Evolutionary conservation across 2,113 vertebrate species (phyloP), one percentile per base, ranked within the genome.

Genomic region (Trematomus loennbergii): DNA sequence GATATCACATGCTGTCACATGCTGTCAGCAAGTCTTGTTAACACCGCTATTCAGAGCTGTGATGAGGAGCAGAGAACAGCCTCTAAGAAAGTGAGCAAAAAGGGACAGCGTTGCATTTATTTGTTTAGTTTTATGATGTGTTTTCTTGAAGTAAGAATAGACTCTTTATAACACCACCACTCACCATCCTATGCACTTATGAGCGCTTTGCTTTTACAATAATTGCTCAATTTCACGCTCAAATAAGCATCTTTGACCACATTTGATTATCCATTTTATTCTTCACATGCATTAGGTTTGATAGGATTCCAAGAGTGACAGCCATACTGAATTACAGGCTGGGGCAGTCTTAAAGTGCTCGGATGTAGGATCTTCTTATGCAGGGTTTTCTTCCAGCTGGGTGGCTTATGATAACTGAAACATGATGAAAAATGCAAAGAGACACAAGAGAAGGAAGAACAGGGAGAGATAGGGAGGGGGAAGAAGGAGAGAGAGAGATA

Each of bases 1-100:
- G 86, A 93, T 92, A 89, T 91, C 89, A 88, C 92, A 84, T 87
- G 89, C 92, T 90, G 93, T 94, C 93, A 92, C 83, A 83, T 81
- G 87, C 91, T 93, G 89, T 89, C 91, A 93, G 73, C 85, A 13
- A 61, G 86, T 84, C 89, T 91, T 92, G 90, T 93, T 93, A 94
- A 89, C 88, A 70, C 84, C 1, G 77, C 82, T 85, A 83, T 89
- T 93, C 90, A 91, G 88, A 89, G 88, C 84, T 69, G 81, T 93
- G 89, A 90, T 83, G 87, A 92, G 90, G 86, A 90, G 89, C 89
- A 90, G 83, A 76, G 79, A 87, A 69, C 82, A 76, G 86, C 65
- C 83, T 79, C 75, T 61, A 77, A 70, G 81, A 89, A 83, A 87
- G 80, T 85, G 79, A 87, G 77, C 85, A 65, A 72, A 85, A 63